phyloP scores from a whole-genome alignment of 2,113 vertebrate species.

The Rattus rattus region DNA sequence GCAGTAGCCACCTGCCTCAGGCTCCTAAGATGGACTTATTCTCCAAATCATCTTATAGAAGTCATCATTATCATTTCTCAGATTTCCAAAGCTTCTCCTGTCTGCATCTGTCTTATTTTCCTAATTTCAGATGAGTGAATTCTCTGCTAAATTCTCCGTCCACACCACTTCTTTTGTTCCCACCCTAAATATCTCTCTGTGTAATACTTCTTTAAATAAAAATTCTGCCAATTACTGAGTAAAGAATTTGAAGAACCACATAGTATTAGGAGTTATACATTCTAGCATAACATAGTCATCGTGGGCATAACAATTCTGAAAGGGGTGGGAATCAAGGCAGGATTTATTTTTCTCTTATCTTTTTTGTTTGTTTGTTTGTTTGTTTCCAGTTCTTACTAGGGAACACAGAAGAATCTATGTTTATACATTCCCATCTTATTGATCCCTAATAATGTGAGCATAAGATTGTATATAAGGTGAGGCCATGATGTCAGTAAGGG shows the following conservation, averaged over 20 bases:
- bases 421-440: neutral
- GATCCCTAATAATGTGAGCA: neutral
- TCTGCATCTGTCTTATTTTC: neutral
- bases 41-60: neutral
- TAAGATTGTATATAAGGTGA: neutral
- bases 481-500: neutral
- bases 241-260: neutral
- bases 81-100: neutral
- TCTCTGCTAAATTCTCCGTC: neutral
- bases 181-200: slow-evolving; percentile 10
- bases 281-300: neutral
- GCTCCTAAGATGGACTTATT: neutral
- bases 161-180: neutral
- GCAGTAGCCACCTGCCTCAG: neutral
- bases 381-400: neutral
- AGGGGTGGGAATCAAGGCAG: neutral
- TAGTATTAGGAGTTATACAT: neutral
- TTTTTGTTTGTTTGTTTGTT: neutral
- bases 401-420: neutral
- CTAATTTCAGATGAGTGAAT: neutral
- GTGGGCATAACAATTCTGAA: neutral
- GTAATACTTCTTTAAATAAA: slow-evolving; percentile 3
- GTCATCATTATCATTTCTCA: neutral
- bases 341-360: fast-evolving
- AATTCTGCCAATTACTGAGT: neutral